These are phyloP conservation scores for Drosophila suboccidentalis DNA, from an alignment of 2,888 invertebrate species.

Conservation along the genomic window DNA sequence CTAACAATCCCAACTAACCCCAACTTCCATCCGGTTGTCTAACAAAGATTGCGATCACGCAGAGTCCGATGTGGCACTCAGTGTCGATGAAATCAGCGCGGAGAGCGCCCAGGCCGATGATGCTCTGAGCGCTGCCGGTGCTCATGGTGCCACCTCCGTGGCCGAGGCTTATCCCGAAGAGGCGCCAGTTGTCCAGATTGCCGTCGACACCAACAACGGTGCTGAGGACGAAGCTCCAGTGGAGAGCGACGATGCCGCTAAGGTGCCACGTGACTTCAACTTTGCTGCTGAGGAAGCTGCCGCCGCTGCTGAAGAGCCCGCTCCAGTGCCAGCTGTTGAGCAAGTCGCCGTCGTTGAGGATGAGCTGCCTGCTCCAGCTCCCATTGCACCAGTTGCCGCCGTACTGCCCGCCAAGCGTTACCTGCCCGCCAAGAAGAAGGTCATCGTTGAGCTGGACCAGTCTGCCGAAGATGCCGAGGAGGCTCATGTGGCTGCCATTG, in stretches of 20 bases:
- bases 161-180: slow-evolving; percentile 84
- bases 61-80: slow-evolving; percentile 77
- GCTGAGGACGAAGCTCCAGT: slow-evolving; percentile 50
- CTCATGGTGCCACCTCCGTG: slow-evolving; percentile 80
- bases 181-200: slow-evolving; percentile 66
- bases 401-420: slow-evolving; percentile 79
- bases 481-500: slow-evolving; percentile 61
- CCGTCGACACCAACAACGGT: slow-evolving; percentile 52
- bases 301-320: slow-evolving; percentile 53
- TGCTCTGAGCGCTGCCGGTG: slow-evolving; percentile 76
- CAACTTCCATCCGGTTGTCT: slow-evolving; percentile 35
- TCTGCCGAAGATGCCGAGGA: slow-evolving; percentile 73
- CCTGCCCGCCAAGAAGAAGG: slow-evolving; percentile 83
- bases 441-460: slow-evolving; percentile 83
- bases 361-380: slow-evolving; percentile 77
- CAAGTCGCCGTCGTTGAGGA: slow-evolving; percentile 53
- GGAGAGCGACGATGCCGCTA: slow-evolving; percentile 75
- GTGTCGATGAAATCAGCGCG: slow-evolving; percentile 55
- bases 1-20: slow-evolving; percentile 38
- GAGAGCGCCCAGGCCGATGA: slow-evolving; percentile 75
- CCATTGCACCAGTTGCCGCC: slow-evolving; percentile 75
- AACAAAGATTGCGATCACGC: slow-evolving; percentile 84
- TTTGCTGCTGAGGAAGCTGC: slow-evolving; percentile 77
- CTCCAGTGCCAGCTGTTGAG: slow-evolving; percentile 45
- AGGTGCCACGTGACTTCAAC: slow-evolving; percentile 83